phyloP scores from a whole-genome alignment of 1,140 invertebrate genomes.

The Microplitis demolitor region DNA sequence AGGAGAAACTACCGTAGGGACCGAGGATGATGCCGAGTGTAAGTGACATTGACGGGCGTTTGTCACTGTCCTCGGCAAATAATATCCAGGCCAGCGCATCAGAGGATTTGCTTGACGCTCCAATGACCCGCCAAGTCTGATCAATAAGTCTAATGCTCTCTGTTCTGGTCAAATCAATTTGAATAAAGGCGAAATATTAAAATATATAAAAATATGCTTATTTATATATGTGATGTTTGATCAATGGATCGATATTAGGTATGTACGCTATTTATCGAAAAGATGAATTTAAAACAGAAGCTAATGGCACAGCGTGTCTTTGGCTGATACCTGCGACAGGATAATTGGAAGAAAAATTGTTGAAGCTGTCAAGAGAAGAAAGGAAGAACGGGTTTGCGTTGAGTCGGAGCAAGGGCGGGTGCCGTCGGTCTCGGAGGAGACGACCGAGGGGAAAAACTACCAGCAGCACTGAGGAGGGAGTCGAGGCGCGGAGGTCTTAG shows the following conservation, averaged over 20 bases:
- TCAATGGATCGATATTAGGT: no score
- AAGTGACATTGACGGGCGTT: conserved; percentile 59
- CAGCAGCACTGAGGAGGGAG: conserved; percentile 37
- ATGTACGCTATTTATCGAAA: neutral
- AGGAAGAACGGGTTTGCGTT: conserved; percentile 20
- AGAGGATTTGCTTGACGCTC: conserved; percentile 28
- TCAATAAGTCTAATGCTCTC: conserved; percentile 8
- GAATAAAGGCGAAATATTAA: neutral
- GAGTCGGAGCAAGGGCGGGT: conserved; percentile 12
- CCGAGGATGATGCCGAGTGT: conserved; percentile 38
- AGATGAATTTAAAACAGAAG: neutral
- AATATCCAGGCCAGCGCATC: conserved; percentile 48
- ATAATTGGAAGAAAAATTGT: conserved; percentile 25
- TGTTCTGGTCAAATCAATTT: neutral
- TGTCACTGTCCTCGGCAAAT: conserved; percentile 61
- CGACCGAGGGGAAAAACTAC: conserved; percentile 35
- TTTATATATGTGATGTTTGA: neutral
- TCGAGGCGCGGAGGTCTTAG: conserved; percentile 54
- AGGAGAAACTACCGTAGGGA: conserved; percentile 14
- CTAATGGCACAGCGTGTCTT: neutral
- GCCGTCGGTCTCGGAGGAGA: conserved; percentile 10
- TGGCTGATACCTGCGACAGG: neutral
- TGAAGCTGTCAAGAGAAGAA: conserved; percentile 14
- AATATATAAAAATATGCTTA: neutral
- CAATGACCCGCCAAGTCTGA: conserved; percentile 37